Conservation (phyloP, 1,140 invertebrate genomes). For the Drosophila elegans region DNA sequence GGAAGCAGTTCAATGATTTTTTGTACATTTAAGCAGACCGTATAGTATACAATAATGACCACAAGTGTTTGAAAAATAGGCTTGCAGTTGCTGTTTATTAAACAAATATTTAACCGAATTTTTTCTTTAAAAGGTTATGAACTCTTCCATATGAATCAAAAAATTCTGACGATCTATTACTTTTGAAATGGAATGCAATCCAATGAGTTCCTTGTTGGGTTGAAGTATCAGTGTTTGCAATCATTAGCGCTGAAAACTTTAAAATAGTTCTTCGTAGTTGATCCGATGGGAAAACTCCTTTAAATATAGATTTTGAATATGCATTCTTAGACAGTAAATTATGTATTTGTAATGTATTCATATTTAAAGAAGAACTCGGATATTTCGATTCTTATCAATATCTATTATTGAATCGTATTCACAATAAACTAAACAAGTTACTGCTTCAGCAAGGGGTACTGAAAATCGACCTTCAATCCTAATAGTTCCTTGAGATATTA, state of each 20-base stretch:
- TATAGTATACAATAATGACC: not conserved
- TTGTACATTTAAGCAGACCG: not conserved
- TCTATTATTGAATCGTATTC: conserved; percentile 3
- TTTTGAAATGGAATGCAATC: not conserved
- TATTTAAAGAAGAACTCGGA: not conserved
- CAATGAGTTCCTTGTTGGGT: not conserved
- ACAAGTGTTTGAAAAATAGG: not conserved
- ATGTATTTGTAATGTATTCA: not conserved
- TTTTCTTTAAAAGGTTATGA: not conserved
- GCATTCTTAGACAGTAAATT: not conserved
- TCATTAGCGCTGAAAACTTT: not conserved
- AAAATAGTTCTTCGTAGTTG: not conserved
- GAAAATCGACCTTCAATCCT: not conserved
- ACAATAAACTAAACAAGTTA: not conserved
- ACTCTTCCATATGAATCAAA: no score
- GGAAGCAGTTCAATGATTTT: no score
- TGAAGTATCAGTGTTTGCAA: not conserved
- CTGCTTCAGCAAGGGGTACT: not conserved
- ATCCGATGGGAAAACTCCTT: not conserved
- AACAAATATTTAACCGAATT: not conserved
- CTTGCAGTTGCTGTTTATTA: not conserved
- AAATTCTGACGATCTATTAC: no score
- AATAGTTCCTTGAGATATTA: conserved; percentile 2
- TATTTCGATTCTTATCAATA: conserved; percentile 8
- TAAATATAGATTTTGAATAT: not conserved